These are phyloP conservation scores for Mnemiopsis leidyi DNA, from an alignment of 37 sponge, comb jelly and placozoan species.

Conservation along the genomic window DNA sequence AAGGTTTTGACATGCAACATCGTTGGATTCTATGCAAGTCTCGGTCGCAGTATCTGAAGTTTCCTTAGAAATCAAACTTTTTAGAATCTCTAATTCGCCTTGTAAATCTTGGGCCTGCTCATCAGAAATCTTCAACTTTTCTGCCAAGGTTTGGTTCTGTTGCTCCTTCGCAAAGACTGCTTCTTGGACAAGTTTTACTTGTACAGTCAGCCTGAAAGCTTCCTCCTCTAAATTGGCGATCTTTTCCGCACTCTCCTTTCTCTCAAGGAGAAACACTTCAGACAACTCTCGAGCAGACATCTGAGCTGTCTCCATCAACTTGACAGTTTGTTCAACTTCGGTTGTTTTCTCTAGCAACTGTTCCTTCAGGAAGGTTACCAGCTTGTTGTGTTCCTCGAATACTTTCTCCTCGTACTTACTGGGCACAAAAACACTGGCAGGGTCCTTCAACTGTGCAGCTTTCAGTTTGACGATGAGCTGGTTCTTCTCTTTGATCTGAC, in stretches of 20 bases:
- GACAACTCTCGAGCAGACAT: background rate
- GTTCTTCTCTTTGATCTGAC: conserved; percentile 5
- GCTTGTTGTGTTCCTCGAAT: background rate
- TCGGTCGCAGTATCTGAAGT: background rate
- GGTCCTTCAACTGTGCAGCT: background rate
- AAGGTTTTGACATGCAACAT: background rate
- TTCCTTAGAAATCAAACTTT: background rate
- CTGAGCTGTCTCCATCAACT: background rate
- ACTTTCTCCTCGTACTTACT: background rate
- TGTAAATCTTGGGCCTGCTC: background rate
- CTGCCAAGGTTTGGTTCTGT: background rate
- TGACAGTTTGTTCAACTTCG: background rate
- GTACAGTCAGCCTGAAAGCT: background rate
- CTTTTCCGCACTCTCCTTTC: background rate
- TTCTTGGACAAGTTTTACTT: background rate
- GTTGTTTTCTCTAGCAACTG: background rate
- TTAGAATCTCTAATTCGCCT: background rate
- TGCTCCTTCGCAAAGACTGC: background rate
- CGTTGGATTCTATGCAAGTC: background rate
- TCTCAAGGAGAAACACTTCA: conserved; percentile 17
- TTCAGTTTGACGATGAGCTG: background rate
- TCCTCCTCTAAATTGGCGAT: conserved; percentile 1
- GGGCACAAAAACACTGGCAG: too few species aligned
- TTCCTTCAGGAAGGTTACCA: background rate
- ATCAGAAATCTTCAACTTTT: background rate